These are phyloP conservation scores for Campoletis sonorensis DNA, from an alignment of 1,140 invertebrate genomes.

Conservation along the genomic window DNA sequence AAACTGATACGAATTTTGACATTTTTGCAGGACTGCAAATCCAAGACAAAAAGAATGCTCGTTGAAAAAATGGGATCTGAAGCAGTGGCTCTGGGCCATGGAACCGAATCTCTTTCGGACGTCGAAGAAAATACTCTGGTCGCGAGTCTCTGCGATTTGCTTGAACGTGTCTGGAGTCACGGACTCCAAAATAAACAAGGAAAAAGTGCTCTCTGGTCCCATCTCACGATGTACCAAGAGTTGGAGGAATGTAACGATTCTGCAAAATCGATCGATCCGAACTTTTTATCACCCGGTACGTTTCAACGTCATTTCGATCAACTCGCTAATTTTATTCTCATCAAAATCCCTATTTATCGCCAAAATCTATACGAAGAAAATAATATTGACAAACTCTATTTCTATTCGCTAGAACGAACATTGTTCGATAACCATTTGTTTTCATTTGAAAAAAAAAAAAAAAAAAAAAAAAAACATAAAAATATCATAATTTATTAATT, in stretches of 20 bases:
- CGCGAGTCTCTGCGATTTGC: slow-evolving; percentile 96
- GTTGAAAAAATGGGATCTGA: slow-evolving; percentile 99
- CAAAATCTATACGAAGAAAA: too few relatives aligned
- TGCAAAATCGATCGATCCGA: slow-evolving; percentile 86
- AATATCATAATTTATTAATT: background rate
- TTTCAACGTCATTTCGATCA: slow-evolving; percentile 51
- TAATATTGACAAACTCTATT: too few relatives aligned
- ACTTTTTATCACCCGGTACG: slow-evolving; percentile 89
- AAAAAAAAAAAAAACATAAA: too few relatives aligned
- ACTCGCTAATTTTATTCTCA: too few relatives aligned
- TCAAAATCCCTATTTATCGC: too few relatives aligned
- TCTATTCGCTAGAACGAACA: too few relatives aligned
- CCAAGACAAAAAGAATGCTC: slow-evolving; percentile 97
- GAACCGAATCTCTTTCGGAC: slow-evolving; percentile 79
- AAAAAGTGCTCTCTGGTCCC: slow-evolving; percentile 96
- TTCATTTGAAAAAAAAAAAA: background rate
- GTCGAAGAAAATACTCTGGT: slow-evolving; percentile 98
- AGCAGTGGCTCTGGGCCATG: slow-evolving; percentile 88
- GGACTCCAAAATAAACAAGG: slow-evolving; percentile 97
- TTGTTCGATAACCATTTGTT: too few relatives aligned
- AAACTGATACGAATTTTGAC: background rate
- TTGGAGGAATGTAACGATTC: slow-evolving; percentile 87
- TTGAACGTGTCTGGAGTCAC: slow-evolving; percentile 99
- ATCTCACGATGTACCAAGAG: slow-evolving; percentile 93
- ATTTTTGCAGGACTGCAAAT: slow-evolving; percentile 86